These are phyloP conservation scores for Eustalomyia histrio DNA, from an alignment of 2,888 invertebrate species.

Conservation along the genomic window DNA sequence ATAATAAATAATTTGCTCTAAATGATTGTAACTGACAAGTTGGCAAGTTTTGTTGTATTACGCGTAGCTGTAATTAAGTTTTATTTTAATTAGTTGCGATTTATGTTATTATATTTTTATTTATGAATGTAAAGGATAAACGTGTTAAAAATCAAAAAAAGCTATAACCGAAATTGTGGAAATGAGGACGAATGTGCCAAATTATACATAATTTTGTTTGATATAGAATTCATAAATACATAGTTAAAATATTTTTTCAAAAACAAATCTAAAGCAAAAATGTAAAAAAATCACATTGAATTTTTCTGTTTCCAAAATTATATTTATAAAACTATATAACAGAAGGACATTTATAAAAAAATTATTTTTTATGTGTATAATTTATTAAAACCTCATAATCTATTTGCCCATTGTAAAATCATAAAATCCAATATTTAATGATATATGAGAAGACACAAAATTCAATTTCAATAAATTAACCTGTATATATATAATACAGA, in stretches of 20 bases:
- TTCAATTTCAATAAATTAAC: constrained; percentile 49
- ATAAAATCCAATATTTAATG: constrained; percentile 7
- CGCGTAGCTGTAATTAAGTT: constrained; percentile 41
- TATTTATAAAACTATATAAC: too few relatives aligned
- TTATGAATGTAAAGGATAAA: neutral
- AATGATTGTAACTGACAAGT: constrained; percentile 62
- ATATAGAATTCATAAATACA: too few relatives aligned
- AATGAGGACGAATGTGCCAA: too few relatives aligned
- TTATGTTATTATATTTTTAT: constrained; percentile 36
- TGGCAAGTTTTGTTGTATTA: constrained; percentile 45
- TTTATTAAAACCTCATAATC: constrained; percentile 23
- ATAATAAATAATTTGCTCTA: constrained; percentile 58
- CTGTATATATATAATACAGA: constrained; percentile 12
- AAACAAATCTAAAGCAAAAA: too few relatives aligned
- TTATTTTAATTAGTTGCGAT: constrained; percentile 59
- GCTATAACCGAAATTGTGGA: too few relatives aligned
- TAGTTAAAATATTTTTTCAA: too few relatives aligned
- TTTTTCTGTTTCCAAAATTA: too few relatives aligned
- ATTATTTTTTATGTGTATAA: neutral
- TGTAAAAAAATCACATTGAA: too few relatives aligned
- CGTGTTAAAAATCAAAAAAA: neutral
- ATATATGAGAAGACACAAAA: constrained; percentile 35
- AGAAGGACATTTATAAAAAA: neutral
- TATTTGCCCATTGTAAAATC: constrained; percentile 28
- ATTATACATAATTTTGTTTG: too few relatives aligned